Evolutionary conservation across 1,140 invertebrate genomes (phyloP), one percentile per base, ranked within the genome.

Genomic region (Aleiodes sp.): DNA sequence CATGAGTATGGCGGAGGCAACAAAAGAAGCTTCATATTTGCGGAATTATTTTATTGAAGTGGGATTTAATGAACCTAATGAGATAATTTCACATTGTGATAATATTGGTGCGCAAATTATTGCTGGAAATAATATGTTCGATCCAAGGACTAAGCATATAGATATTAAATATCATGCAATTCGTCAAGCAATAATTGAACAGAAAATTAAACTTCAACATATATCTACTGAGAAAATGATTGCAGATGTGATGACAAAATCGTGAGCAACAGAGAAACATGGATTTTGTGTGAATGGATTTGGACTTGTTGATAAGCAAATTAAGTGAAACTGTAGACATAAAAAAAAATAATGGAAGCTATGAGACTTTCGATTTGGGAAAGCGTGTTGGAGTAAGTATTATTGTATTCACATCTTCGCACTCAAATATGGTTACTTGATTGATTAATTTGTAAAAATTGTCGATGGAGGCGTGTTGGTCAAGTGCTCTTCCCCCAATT

Each of bases 61-160:
- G 28, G 14, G 71, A 65, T 21, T 39, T 70, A 19, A 56, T 35
- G 61, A 37, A 6, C 6, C 2, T 0, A 2, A 16, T 60, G 39
- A 21, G 7, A 14, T 57, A 4, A 68, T 28, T 24, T 68, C 35
- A 65, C 82, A 26, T 66, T 75, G 64, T 41, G 75, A 85, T 67
- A 84, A 83, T 68, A 79, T 80, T 71, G 76, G 82, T 62, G 80
- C 82, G 2, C 76, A 82, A 24, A 70, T 77, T 46, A 35, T 84
- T 12, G 75, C 71, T 3, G 70, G 77, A 24, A 82, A 85, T 62
- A 73, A 73, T 6, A 75, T 82, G 8, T 78, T 71, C 52, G 79
- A 84, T 62, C 59, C 71, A 8, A 70, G 78, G 28, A 82, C 78
- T 0, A 87, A 87, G 39, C 84, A 86, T 62, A 86, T 86, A 29